These are phyloP conservation scores for Neogale vison DNA, from an alignment of 2,113 vertebrate species.

Conservation along the genomic window DNA sequence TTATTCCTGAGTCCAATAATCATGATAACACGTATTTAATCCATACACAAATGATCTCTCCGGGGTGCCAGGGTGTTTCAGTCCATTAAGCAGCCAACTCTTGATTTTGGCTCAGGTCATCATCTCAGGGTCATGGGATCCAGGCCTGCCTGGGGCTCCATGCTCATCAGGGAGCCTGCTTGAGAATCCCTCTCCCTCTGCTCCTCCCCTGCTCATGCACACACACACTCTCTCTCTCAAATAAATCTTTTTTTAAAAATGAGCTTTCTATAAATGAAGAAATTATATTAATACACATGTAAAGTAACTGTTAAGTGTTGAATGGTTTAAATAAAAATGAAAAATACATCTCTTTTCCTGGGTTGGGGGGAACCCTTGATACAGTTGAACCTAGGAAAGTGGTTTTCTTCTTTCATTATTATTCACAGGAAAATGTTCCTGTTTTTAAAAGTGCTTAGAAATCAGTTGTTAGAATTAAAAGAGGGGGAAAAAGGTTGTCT, in stretches of 20 bases:
- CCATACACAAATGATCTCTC: background rate
- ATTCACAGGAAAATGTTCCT: slow-evolving; percentile 5
- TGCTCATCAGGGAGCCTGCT: background rate
- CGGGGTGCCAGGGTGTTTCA: background rate
- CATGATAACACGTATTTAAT: background rate
- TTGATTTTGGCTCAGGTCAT: background rate
- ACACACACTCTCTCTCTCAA: background rate
- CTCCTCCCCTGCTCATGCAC: background rate
- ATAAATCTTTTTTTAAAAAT: background rate
- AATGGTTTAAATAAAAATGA: slow-evolving; percentile 21
- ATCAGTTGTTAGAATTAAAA: background rate
- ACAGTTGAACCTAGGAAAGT: background rate
- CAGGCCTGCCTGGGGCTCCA: background rate
- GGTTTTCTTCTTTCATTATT: background rate
- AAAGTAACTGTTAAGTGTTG: background rate
- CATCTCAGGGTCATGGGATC: background rate
- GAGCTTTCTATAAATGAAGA: background rate
- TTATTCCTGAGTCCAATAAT: slow-evolving; percentile 14
- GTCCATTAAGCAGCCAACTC: background rate
- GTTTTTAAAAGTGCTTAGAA: background rate
- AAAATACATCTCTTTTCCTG: slow-evolving; percentile 8
- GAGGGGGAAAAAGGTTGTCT: background rate
- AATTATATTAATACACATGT: background rate
- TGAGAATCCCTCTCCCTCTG: background rate
- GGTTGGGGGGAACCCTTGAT: background rate